phyloP scores from a whole-genome alignment of 2,797 vertebrate species.

The Kryptopterus vitreolus region DNA sequence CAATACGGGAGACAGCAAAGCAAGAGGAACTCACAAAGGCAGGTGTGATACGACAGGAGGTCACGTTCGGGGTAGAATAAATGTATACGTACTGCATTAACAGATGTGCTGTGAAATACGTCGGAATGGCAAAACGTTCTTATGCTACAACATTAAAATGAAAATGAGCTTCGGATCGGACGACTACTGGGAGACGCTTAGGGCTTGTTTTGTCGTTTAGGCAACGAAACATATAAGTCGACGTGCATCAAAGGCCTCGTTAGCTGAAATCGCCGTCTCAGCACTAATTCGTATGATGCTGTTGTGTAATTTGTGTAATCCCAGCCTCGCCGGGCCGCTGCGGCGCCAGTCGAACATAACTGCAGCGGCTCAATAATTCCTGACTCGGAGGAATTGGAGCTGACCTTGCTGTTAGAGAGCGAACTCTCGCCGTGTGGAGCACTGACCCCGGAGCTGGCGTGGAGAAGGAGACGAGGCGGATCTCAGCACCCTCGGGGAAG shows the following conservation, averaged over 20 bases:
- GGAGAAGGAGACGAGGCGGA: neutral
- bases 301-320: slow-evolving; percentile 39
- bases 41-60: neutral
- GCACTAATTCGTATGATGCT: slow-evolving; percentile 17
- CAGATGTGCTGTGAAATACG: too few relatives aligned
- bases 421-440: neutral
- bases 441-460: neutral
- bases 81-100: too few relatives aligned
- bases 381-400: slow-evolving; percentile 40
- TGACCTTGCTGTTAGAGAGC: slow-evolving; percentile 41
- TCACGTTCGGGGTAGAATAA: neutral
- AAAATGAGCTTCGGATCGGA: too few relatives aligned
- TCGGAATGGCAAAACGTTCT: neutral
- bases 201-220: too few relatives aligned
- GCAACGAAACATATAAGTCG: neutral
- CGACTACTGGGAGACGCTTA: too few relatives aligned
- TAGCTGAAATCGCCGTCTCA: neutral
- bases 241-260: neutral
- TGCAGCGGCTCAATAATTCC: slow-evolving; percentile 28
- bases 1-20: neutral
- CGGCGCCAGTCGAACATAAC: slow-evolving; percentile 15
- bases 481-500: slow-evolving; percentile 8
- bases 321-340: neutral
- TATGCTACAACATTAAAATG: too few relatives aligned
- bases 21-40: neutral